Evolutionary conservation across 2,797 vertebrate genomes (phyloP).

Genomic region (Lithobates sylvaticus): DNA sequence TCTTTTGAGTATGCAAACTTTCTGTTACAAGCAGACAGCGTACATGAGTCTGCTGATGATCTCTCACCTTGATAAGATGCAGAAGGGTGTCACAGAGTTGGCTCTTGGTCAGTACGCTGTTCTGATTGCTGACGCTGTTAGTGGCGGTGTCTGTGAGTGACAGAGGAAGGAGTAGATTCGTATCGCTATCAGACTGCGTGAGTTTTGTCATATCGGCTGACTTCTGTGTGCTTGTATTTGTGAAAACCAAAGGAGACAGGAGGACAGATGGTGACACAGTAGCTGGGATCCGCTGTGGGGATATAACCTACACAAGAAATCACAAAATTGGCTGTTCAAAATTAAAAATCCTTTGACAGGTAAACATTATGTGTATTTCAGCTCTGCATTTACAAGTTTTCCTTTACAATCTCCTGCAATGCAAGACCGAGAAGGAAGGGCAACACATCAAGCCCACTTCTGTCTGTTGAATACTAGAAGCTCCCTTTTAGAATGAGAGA

Average conservation of each 20-base stretch:
- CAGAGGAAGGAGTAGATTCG: slow-evolving; percentile 68
- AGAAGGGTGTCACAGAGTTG: slow-evolving; percentile 89
- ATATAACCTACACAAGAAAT: slow-evolving; percentile 77
- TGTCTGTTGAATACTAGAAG: too few relatives aligned
- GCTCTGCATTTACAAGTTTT: too few relatives aligned
- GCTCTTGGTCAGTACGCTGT: slow-evolving; percentile 77
- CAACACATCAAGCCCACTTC: too few relatives aligned
- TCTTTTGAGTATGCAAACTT: too few relatives aligned
- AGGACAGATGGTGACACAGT: slow-evolving; percentile 80
- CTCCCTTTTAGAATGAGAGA: too few relatives aligned
- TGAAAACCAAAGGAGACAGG: slow-evolving; percentile 89
- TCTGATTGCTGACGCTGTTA: slow-evolving; percentile 15
- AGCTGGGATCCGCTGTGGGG: slow-evolving; percentile 81
- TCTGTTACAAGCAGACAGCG: too few relatives aligned
- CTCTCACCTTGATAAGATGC: slow-evolving; percentile 86
- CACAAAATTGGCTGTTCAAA: too few relatives aligned
- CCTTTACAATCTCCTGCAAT: too few relatives aligned
- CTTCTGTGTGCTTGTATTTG: slow-evolving; percentile 70
- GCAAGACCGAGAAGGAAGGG: too few relatives aligned
- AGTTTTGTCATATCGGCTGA: slow-evolving; percentile 56
- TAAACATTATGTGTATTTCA: too few relatives aligned
- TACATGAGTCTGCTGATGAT: too few relatives aligned
- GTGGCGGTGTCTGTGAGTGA: slow-evolving; percentile 67
- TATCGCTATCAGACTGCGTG: slow-evolving; percentile 64
- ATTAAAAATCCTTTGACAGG: too few relatives aligned